A percentile compares a stretch with the other conserved stretches of the same genome.
phyloP scores from a whole-genome alignment of 2,888 invertebrate genomes.

The Liodrosophila aerea region DNA sequence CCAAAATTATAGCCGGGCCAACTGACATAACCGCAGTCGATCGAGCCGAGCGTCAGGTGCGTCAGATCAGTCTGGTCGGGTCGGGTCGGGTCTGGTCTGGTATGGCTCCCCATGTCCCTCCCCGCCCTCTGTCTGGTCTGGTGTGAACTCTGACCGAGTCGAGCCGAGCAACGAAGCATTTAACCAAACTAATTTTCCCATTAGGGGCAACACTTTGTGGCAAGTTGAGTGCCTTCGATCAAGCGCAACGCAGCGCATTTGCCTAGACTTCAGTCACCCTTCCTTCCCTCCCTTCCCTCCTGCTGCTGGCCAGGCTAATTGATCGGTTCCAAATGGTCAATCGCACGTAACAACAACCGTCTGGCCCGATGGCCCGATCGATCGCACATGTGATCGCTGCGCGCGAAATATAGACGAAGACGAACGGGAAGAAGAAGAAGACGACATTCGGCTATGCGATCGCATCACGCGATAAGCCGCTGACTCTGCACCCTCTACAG shows the following conservation, averaged over 20 bases:
- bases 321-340: slow-evolving; percentile 83
- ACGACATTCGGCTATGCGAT: slow-evolving; percentile 81
- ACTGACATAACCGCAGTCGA: slow-evolving; percentile 67
- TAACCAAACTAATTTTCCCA: slow-evolving; percentile 73
- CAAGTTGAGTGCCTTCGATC: slow-evolving; percentile 37
- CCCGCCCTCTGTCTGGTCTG: background rate
- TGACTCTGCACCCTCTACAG: slow-evolving; percentile 32
- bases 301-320: slow-evolving; percentile 78
- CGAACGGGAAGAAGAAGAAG: no score
- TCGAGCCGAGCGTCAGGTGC: slow-evolving; percentile 64
- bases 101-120: no score
- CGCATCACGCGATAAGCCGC: slow-evolving; percentile 80
- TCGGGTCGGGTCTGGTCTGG: no score
- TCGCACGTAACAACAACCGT: slow-evolving; percentile 66
- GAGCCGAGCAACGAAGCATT: slow-evolving; percentile 54
- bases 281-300: slow-evolving; percentile 1
- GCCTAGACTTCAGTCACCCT: slow-evolving; percentile 32
- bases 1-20: slow-evolving; percentile 67
- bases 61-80: slow-evolving; percentile 9
- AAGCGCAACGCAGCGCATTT: slow-evolving; percentile 56
- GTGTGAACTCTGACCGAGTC: slow-evolving; percentile 32
- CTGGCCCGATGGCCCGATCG: slow-evolving; percentile 27
- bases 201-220: slow-evolving; percentile 67
- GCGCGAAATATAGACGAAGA: no score
- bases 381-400: slow-evolving; percentile 43